These are phyloP conservation scores for Aix galericulata DNA, from an alignment of 2,113 vertebrate genomes.

Conservation along the genomic window DNA sequence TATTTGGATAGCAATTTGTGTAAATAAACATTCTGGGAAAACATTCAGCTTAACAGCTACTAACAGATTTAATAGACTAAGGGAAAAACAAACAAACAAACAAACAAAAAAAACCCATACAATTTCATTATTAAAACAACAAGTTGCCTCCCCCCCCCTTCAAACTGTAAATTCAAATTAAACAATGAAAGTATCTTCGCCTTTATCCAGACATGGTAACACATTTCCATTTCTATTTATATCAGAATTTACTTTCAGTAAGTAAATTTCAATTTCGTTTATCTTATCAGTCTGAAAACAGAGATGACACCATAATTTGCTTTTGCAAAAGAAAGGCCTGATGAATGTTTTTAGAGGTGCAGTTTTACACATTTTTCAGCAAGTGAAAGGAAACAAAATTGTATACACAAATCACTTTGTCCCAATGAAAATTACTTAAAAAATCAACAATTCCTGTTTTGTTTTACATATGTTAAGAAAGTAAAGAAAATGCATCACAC, in stretches of 20 bases:
- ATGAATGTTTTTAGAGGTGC: not conserved
- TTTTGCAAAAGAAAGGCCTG: not conserved
- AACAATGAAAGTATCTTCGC: not conserved
- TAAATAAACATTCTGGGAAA: not conserved
- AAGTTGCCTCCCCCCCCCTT: not conserved
- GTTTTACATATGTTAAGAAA: not conserved
- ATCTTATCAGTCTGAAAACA: not conserved
- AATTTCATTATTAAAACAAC: not conserved
- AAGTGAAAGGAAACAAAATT: not conserved
- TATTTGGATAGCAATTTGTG: not conserved
- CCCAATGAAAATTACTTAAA: not conserved
- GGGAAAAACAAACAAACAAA: not conserved
- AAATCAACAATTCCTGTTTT: not conserved
- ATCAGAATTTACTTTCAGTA: not conserved
- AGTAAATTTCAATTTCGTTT: too few species aligned
- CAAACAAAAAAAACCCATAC: not conserved
- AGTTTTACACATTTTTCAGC: not conserved
- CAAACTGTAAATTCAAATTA: not conserved
- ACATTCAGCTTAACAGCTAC: not conserved
- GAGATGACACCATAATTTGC: not conserved
- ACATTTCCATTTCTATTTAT: not conserved
- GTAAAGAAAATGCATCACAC: not conserved
- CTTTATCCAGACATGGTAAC: not conserved
- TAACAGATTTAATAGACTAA: not conserved
- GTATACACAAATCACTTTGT: not conserved